Percentiles rank a stretch among this genome's conserved stretches.
These are phyloP conservation scores for Musca domestica DNA, from an alignment of 1,140 invertebrate species.

Conservation along the genomic window DNA sequence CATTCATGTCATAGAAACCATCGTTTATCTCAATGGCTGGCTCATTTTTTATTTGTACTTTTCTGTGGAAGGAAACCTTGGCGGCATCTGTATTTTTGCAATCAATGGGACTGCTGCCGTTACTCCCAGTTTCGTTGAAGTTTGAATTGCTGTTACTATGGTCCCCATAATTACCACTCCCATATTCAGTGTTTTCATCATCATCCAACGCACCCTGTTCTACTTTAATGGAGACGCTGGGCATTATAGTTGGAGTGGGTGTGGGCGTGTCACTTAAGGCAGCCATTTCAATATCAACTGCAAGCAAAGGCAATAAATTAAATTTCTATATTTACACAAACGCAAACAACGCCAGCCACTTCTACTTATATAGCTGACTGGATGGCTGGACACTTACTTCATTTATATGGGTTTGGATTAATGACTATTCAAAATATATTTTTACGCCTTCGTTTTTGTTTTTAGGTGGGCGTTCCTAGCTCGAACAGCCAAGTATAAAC, in stretches of 20 bases:
- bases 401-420: neutral
- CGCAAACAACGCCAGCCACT: neutral
- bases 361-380: too few species aligned
- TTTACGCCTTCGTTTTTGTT: constrained; percentile 19
- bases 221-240: constrained; percentile 8
- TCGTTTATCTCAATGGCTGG: constrained; percentile 21
- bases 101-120: neutral
- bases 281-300: constrained; percentile 15
- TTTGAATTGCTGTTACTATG: neutral
- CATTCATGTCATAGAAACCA: neutral
- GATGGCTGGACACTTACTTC: neutral
- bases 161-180: neutral
- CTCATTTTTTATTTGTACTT: constrained; percentile 20
- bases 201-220: constrained; percentile 9
- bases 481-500: too few species aligned
- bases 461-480: constrained; percentile 27
- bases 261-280: constrained; percentile 27
- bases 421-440: constrained; percentile 2
- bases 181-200: neutral
- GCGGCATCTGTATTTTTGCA: too few species aligned
- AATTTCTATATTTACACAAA: neutral
- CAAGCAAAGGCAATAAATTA: constrained; percentile 4
- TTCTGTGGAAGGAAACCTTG: neutral
- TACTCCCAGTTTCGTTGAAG: neutral
- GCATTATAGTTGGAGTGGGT: neutral